Conservation (phyloP, 2,797 vertebrate genomes). For the Acipenser oxyrinchus region DNA sequence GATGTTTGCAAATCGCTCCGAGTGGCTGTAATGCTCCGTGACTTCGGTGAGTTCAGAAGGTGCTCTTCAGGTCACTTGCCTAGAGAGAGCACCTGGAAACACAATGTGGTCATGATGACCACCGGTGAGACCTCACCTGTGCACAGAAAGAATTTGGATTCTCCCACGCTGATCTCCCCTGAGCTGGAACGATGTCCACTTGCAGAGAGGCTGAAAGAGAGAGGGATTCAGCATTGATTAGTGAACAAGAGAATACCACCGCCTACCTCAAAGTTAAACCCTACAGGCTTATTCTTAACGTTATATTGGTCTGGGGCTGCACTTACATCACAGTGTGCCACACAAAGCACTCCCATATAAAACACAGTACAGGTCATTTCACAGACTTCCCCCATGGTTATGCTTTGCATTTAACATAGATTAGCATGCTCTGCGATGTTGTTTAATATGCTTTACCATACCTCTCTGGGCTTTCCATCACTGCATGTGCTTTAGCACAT, state of each 20-base stretch:
- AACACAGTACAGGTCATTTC: not conserved
- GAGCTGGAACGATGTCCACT: constrained; percentile 85
- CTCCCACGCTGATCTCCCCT: constrained; percentile 93
- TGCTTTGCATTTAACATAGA: no score
- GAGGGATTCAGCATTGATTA: constrained; percentile 18
- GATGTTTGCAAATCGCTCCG: no score
- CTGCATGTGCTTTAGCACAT: no score
- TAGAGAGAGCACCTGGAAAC: not conserved
- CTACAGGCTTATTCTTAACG: no score
- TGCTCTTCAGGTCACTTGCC: no score
- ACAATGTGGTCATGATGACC: not conserved
- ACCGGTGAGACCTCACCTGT: constrained; percentile 65
- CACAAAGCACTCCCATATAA: not conserved
- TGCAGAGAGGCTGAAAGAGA: constrained; percentile 75
- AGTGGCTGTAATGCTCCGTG: no score
- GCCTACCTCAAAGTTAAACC: constrained; percentile 5
- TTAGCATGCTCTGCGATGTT: no score
- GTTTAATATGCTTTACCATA: no score
- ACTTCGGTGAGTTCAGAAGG: no score
- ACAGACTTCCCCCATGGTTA: no score
- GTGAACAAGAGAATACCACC: not conserved
- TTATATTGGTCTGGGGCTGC: not conserved
- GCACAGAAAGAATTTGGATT: constrained; percentile 96
- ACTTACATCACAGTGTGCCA: not conserved
- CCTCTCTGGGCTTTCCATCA: no score